phyloP scores from a whole-genome alignment of 2,888 invertebrate genomes.

The Drosophila tanythrix region DNA sequence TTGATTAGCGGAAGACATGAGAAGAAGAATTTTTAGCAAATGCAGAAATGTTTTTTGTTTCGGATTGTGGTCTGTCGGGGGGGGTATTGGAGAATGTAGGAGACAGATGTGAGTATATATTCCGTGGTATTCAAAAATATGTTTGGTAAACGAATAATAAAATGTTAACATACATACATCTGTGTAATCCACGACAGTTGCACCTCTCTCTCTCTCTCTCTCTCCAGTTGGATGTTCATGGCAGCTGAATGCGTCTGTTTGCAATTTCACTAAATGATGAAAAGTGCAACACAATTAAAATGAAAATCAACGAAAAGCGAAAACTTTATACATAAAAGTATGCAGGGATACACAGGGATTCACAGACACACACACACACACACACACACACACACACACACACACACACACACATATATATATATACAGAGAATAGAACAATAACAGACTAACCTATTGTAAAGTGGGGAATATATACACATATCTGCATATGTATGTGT shows the following conservation, averaged over 20 bases:
- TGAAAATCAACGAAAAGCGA: constrained; percentile 76
- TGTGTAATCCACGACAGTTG: neutral
- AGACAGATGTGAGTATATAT: neutral
- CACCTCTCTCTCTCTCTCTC: neutral
- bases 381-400: constrained; percentile 15
- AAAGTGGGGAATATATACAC: constrained; percentile 57
- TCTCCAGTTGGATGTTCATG: neutral
- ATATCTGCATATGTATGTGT: constrained; percentile 5
- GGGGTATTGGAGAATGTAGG: neutral
- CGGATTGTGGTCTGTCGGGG: neutral
- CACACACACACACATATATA: no score
- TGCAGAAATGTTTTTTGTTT: neutral
- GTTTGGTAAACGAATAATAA: neutral
- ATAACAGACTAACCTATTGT: constrained; percentile 80
- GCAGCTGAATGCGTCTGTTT: neutral
- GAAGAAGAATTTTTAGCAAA: neutral
- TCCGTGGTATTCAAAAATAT: neutral
- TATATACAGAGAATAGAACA: constrained; percentile 52
- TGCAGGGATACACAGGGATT: constrained; percentile 9
- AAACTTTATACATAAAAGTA: constrained; percentile 60
- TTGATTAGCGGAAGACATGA: neutral
- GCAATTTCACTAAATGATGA: constrained; percentile 31
- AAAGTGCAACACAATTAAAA: constrained; percentile 64
- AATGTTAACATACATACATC: neutral
- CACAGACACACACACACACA: constrained; percentile 5